Evolutionary conservation across 2,888 invertebrate genomes (phyloP).

Genomic region (Piscicola geometra): DNA sequence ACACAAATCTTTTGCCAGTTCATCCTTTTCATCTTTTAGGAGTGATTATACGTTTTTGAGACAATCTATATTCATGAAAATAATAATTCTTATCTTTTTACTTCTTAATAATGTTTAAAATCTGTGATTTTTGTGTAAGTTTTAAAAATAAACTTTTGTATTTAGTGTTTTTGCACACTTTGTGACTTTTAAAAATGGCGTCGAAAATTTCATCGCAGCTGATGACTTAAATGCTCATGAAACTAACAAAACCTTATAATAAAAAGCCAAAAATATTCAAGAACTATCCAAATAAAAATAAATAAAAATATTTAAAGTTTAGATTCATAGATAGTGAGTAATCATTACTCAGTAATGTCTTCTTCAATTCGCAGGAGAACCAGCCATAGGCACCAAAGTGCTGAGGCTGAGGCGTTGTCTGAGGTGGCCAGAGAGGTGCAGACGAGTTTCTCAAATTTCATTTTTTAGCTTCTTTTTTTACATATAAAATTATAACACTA

Average conservation of each 20-base stretch:
- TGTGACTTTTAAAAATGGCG: neutral
- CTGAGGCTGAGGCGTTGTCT: constrained; percentile 95
- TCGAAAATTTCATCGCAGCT: no score
- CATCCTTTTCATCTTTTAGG: no score
- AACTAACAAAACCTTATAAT: neutral
- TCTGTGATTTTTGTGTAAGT: neutral
- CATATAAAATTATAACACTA: neutral
- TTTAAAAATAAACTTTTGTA: neutral
- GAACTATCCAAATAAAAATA: neutral
- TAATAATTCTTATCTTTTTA: no score
- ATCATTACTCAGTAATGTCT: no score
- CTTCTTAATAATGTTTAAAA: neutral
- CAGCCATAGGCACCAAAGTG: constrained; percentile 74
- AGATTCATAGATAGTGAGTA: no score
- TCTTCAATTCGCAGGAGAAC: constrained; percentile 59
- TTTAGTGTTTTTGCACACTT: constrained; percentile 6
- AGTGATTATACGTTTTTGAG: no score
- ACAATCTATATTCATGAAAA: no score
- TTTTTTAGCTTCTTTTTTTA: no score
- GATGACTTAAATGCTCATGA: no score
- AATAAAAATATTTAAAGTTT: neutral
- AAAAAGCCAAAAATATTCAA: neutral
- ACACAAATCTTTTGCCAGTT: no score
- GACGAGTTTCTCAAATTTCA: no score
- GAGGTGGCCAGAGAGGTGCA: constrained; percentile 97